A percentile compares a stretch with the other conserved stretches of the same genome.
phyloP scores from a whole-genome alignment of 2,113 vertebrate genomes.

The Sporophila hypoxantha region DNA sequence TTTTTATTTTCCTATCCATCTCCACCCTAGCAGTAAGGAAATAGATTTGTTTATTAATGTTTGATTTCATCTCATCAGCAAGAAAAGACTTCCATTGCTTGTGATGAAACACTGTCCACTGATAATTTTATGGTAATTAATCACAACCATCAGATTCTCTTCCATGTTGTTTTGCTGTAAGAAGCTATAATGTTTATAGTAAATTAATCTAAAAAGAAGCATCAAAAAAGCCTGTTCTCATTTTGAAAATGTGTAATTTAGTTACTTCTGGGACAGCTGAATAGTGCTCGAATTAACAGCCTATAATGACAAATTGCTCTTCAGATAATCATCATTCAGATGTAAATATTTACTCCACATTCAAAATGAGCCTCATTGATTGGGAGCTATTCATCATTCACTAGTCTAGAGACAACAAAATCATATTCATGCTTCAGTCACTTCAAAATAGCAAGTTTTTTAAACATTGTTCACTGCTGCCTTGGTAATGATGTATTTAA shows the following conservation, averaged over 20 bases:
- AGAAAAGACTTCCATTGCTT: neutral
- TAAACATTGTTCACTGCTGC: neutral
- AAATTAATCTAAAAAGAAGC: neutral
- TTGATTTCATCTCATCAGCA: neutral
- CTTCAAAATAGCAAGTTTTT: neutral
- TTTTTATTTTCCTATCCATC: neutral
- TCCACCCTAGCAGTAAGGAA: neutral
- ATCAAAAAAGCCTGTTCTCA: neutral
- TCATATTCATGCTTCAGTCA: neutral
- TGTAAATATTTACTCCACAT: slow-evolving; percentile 33
- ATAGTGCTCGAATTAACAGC: slow-evolving; percentile 1
- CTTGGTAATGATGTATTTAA: neutral
- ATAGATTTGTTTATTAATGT: neutral
- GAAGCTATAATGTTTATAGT: neutral
- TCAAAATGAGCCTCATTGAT: slow-evolving; percentile 8
- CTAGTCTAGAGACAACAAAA: neutral
- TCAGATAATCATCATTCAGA: neutral
- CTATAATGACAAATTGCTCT: neutral
- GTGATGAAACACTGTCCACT: neutral
- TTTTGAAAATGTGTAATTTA: neutral
- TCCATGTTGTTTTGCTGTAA: neutral
- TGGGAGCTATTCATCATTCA: neutral
- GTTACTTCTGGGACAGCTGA: neutral
- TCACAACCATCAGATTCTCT: neutral
- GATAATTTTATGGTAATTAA: neutral